Percentiles rank a stretch among this genome's conserved stretches.
These are phyloP conservation scores for Hipposideros larvatus DNA, from an alignment of 2,797 vertebrate genomes.

Conservation along the genomic window DNA sequence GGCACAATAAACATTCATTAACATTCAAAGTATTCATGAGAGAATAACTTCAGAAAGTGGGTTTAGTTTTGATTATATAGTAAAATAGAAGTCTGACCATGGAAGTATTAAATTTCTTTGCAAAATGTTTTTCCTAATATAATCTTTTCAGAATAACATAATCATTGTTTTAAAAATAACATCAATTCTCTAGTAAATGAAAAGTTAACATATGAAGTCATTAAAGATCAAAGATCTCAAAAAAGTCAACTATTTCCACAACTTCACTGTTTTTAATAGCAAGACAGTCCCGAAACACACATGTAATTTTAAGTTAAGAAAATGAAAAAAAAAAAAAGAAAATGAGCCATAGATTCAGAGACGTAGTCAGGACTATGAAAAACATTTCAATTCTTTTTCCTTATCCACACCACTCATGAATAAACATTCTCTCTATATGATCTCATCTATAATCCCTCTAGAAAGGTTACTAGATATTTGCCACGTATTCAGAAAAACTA, in stretches of 20 bases:
- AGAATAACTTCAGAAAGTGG: background rate
- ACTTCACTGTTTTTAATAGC: constrained; percentile 30
- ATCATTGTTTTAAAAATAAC: constrained; percentile 29
- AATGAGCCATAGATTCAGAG: constrained; percentile 22
- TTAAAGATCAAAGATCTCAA: constrained; percentile 1
- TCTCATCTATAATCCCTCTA: constrained; percentile 15
- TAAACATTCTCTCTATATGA: constrained; percentile 4
- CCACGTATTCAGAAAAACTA: background rate
- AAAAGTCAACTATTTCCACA: constrained; percentile 23
- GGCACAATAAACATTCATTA: constrained; percentile 8
- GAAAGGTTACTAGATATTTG: background rate
- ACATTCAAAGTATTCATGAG: background rate
- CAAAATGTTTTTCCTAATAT: background rate
- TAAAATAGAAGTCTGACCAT: constrained; percentile 37
- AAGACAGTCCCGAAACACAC: constrained; percentile 2
- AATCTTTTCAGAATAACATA: constrained; percentile 52
- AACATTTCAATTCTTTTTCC: background rate
- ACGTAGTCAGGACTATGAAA: background rate
- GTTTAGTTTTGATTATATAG: constrained; percentile 3
- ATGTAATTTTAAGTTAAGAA: constrained; percentile 49
- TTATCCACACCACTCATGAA: constrained; percentile 8
- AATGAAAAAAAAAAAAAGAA: constrained; percentile 3
- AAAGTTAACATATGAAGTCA: constrained; percentile 56
- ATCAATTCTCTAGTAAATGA: constrained; percentile 16
- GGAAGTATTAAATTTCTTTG: background rate